phyloP scores from a whole-genome alignment of 2,888 invertebrate genomes.

The Melikaiella ostensackeni region DNA sequence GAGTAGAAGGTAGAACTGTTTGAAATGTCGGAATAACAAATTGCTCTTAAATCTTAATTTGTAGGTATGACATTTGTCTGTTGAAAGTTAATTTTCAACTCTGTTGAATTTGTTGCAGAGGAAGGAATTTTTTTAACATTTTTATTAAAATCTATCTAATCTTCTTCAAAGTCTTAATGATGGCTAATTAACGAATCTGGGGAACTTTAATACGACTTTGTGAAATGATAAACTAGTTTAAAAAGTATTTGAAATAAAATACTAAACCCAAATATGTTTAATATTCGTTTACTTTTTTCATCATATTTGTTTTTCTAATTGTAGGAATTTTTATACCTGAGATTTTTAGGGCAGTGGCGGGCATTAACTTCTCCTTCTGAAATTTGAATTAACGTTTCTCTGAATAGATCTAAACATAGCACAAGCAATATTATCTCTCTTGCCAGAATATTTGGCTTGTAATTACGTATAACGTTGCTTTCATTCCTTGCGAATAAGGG shows the following conservation, averaged over 20 bases:
- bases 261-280: no score
- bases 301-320: no score
- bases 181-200: neutral
- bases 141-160: neutral
- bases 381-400: conserved; percentile 42
- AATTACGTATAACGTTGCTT: conserved; percentile 45
- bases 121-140: neutral
- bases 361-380: conserved; percentile 31
- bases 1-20: neutral
- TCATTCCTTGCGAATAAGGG: neutral
- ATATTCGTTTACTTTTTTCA: no score
- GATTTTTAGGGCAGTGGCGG: no score
- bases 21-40: neutral
- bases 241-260: neutral
- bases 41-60: neutral
- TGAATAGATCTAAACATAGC: conserved; percentile 58
- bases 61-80: neutral
- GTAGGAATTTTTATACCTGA: neutral
- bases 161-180: neutral
- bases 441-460: conserved; percentile 49
- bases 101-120: neutral
- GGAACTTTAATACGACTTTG: neutral
- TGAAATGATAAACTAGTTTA: neutral
- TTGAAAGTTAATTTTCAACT: neutral
- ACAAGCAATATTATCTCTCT: conserved; percentile 49